Percentiles rank a stretch among this genome's conserved stretches.
Conservation (phyloP, 2,888 invertebrate genomes). For the Xestia c-nigrum region DNA sequence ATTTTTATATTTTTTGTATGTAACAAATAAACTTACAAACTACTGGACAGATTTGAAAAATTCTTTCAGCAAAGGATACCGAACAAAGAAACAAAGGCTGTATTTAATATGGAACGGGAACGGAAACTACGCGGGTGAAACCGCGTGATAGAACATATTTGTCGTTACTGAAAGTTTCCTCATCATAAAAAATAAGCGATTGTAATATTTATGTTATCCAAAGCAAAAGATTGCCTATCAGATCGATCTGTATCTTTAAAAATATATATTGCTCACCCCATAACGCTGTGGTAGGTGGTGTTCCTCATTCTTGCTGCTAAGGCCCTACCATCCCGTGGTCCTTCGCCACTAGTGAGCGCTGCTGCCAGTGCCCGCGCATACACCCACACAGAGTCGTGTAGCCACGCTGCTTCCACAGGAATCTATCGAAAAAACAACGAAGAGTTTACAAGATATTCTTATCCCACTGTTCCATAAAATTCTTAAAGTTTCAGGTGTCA, state of each 20-base stretch:
- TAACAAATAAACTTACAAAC: no score
- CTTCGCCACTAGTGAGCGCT: constrained; percentile 92
- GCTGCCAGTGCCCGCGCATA: constrained; percentile 96
- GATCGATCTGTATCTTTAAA: not conserved
- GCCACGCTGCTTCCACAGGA: constrained; percentile 96
- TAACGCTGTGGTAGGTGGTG: constrained; percentile 95
- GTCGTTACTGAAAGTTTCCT: no score
- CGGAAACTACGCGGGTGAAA: no score
- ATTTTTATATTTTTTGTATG: no score
- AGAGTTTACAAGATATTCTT: not conserved
- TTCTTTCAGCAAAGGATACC: no score
- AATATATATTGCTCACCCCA: constrained; percentile 92
- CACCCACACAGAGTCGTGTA: constrained; percentile 98
- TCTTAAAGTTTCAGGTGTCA: constrained; percentile 2
- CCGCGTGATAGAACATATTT: no score
- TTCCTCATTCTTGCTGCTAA: constrained; percentile 94
- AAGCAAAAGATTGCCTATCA: not conserved
- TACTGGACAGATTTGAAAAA: no score
- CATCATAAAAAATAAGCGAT: no score
- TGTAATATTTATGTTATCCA: not conserved
- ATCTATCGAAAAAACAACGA: constrained; percentile 89
- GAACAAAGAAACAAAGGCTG: no score
- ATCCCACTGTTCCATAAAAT: not conserved
- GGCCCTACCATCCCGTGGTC: constrained; percentile 95
- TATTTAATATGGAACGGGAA: no score